phyloP scores from a whole-genome alignment of 2,888 invertebrate species.

The Boloria euphrosyne region DNA sequence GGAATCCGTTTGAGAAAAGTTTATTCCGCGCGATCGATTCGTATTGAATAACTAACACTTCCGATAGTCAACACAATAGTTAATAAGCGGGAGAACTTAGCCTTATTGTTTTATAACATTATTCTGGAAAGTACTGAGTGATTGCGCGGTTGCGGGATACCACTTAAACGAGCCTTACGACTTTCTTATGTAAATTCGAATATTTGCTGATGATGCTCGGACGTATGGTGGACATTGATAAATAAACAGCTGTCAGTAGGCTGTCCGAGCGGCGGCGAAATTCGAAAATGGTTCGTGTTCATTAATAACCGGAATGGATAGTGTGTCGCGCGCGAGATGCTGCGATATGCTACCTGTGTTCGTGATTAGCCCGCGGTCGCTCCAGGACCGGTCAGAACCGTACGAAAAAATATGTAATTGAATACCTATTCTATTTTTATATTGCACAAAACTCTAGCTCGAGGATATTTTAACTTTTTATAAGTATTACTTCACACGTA shows the following conservation, averaged over 20 bases:
- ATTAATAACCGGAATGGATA: constrained; percentile 73
- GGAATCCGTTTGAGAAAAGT: constrained; percentile 50
- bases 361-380: constrained; percentile 52
- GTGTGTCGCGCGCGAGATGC: constrained; percentile 61
- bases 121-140: constrained; percentile 50
- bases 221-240: constrained; percentile 66
- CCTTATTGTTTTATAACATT: constrained; percentile 56
- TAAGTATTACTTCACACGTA: constrained; percentile 1
- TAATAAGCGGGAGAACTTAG: constrained; percentile 46
- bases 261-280: constrained; percentile 61
- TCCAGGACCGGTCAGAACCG: constrained; percentile 24
- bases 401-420: constrained; percentile 24
- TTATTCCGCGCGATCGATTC: constrained; percentile 34
- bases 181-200: constrained; percentile 58
- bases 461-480: constrained; percentile 3
- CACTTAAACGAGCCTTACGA: constrained; percentile 21
- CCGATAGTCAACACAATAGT: constrained; percentile 48
- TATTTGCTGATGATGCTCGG: constrained; percentile 59
- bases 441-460: neutral
- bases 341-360: constrained; percentile 73
- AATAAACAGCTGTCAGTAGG: constrained; percentile 72
- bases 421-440: constrained; percentile 21
- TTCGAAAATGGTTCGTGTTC: constrained; percentile 62
- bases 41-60: constrained; percentile 23
- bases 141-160: constrained; percentile 49